Evolutionary conservation across 2,888 invertebrate species (phyloP).

Genomic region (Eupeodes luniger): DNA sequence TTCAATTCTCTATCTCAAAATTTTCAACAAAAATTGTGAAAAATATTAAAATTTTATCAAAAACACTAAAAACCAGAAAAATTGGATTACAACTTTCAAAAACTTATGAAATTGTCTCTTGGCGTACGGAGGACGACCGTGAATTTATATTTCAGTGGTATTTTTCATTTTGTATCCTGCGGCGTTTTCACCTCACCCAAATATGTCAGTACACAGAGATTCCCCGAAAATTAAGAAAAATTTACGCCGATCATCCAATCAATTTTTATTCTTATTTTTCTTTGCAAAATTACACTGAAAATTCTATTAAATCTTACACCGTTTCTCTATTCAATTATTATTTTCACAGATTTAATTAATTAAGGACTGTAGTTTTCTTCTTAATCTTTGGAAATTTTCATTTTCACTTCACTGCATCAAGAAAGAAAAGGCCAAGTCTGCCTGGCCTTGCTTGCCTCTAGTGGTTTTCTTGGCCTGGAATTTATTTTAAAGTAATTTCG

Average conservation of each 20-base stretch:
- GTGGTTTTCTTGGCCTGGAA: neutral
- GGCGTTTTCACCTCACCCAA: slow-evolving; percentile 52
- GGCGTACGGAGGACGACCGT: neutral
- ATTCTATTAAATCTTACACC: slow-evolving; percentile 1
- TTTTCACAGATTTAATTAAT: neutral
- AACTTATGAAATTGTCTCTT: neutral
- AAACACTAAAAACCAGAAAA: neutral
- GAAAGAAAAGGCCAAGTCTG: neutral
- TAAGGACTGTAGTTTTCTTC: neutral
- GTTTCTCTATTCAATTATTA: neutral
- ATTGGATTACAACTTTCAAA: neutral
- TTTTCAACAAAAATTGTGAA: neutral
- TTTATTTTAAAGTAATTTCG: neutral
- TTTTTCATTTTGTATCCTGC: slow-evolving; percentile 46
- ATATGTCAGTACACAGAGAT: slow-evolving; percentile 54
- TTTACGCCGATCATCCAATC: slow-evolving; percentile 49
- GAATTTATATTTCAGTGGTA: neutral
- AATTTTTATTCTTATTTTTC: slow-evolving; percentile 18
- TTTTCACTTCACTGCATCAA: slow-evolving; percentile 39
- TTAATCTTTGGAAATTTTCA: neutral
- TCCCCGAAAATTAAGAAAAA: slow-evolving; percentile 36
- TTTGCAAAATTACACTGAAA: slow-evolving; percentile 39
- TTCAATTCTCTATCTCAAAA: slow-evolving; percentile 52
- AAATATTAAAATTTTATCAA: slow-evolving; percentile 30
- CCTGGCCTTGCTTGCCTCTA: too few relatives aligned